phyloP scores from a whole-genome alignment of 2,113 vertebrate species.

The Apus apus region DNA sequence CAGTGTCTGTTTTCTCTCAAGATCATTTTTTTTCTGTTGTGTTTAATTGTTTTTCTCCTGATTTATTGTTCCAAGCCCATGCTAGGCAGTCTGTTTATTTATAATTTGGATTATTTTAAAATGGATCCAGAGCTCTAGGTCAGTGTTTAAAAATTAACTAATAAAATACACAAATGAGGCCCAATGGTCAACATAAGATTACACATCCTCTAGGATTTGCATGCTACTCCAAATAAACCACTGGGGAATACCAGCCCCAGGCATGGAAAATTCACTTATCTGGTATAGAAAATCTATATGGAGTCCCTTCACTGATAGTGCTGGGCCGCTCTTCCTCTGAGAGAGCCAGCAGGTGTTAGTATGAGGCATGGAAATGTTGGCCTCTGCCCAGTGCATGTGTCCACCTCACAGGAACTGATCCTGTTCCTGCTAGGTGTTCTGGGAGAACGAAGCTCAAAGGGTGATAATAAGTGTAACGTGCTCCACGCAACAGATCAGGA shows the following conservation, averaged over 20 bases:
- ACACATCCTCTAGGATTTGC: constrained; percentile 23
- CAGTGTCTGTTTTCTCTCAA: constrained; percentile 66
- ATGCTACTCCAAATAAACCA: constrained; percentile 38
- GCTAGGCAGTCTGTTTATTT: constrained; percentile 70
- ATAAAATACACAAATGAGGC: constrained; percentile 69
- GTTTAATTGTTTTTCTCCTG: constrained; percentile 69
- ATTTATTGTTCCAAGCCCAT: constrained; percentile 66
- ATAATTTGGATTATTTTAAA: constrained; percentile 65
- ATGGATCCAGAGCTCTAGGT: constrained; percentile 66
- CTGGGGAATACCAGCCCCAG: background rate
- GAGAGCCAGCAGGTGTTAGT: background rate
- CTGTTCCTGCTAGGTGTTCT: background rate
- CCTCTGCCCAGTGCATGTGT: background rate
- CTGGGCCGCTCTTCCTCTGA: background rate
- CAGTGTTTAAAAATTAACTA: constrained; percentile 71
- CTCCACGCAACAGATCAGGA: background rate
- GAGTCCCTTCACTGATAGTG: background rate
- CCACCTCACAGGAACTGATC: background rate
- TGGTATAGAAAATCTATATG: background rate
- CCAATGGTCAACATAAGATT: constrained; percentile 61
- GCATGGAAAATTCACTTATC: background rate
- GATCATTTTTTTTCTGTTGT: constrained; percentile 56
- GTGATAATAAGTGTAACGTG: background rate
- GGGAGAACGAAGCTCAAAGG: background rate
- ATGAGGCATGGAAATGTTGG: background rate